Conservation (phyloP, 2,113 vertebrate genomes). For the Rousettus leschenaultii region DNA sequence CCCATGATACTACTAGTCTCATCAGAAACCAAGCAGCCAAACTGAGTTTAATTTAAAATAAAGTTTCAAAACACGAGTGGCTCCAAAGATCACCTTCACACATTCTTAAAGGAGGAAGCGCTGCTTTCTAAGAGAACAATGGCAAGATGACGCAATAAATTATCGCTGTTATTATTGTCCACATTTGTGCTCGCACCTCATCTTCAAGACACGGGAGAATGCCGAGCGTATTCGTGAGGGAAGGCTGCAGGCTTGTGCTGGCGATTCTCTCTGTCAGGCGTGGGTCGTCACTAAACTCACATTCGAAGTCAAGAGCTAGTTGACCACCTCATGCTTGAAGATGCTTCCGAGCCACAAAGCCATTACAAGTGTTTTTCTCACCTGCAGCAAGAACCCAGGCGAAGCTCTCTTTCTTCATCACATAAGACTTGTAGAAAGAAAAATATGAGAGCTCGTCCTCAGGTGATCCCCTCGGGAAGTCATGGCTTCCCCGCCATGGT, state of each 20-base stretch:
- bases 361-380: not conserved
- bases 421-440: not conserved
- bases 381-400: not conserved
- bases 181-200: not conserved
- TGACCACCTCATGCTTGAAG: not conserved
- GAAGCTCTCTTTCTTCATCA: not conserved
- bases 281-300: fast-evolving
- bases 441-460: not conserved
- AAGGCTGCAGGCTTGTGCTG: not conserved
- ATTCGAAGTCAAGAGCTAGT: not conserved
- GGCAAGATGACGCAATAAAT: not conserved
- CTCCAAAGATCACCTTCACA: not conserved
- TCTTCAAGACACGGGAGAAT: not conserved
- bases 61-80: not conserved
- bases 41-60: not conserved
- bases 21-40: not conserved
- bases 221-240: fast-evolving
- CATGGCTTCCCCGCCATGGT: not conserved
- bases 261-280: fast-evolving
- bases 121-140: not conserved
- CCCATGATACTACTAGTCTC: not conserved
- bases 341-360: not conserved
- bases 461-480: not conserved
- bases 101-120: constrained; percentile 12
- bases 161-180: not conserved